Evolutionary conservation across 2,113 vertebrate genomes (phyloP), one percentile per base, ranked within the genome.

Genomic region (Mormoops blainvillei): DNA sequence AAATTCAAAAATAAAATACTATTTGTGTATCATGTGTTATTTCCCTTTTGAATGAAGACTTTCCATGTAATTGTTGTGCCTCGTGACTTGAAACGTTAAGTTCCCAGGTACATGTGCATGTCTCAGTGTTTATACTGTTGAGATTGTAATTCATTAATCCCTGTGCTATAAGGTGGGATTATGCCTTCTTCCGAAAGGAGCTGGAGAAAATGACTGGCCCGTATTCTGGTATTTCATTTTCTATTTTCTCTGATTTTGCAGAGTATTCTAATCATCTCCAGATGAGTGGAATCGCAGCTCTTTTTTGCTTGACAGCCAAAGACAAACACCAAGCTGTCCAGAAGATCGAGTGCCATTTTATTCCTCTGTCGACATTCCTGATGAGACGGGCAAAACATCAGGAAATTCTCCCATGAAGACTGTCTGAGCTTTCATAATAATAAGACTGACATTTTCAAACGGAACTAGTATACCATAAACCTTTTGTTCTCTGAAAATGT

Each of bases 281-380:
- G 95, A 92, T 98, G 87, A 98, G 83, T 96, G 77, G 93, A 95
- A 96, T 95, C 86, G 45, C 81, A 96, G 94, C 70, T 33, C 28
- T 92, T 97, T 98, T 98, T 96, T 95, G 48, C 96, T 97, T 98
- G 96, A 97, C 91, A 98, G 97, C 91, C 91, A 97, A 98, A 98
- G 97, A 97, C 95, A 97, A 98, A 97, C 97, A 97, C 94, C 92
- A 97, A 96, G 56, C 97, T 98, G 95, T 98, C 96, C 83, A 97
- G 91, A 98, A 98, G 97, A 97, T 0, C 81, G 38, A 98, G 92
- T 97, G 65, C 93, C 88, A 81, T 97, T 98, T 98, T 98, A 97
- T 94, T 96, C 63, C 65, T 95, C 94, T 95, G 84, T 95, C 38
- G 73, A 97, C 97, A 97, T 98, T 98, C 92, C 91, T 97, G 90